Percentiles rank a stretch among this genome's conserved stretches.
phyloP scores from a whole-genome alignment of 2,888 invertebrate species.

The Myathropa florea region DNA sequence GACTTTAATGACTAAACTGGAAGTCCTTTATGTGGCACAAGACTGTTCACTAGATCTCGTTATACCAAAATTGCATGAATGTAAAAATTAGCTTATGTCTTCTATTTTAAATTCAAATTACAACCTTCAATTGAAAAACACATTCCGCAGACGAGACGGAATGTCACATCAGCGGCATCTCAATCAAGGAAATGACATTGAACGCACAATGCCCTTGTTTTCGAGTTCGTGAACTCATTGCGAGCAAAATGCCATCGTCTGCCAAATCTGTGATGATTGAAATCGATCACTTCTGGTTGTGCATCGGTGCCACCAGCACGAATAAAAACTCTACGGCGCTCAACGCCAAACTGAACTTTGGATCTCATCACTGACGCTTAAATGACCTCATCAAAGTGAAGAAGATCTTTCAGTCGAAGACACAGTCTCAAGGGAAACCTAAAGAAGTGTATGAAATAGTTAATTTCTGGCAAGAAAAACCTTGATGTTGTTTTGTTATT shows the following conservation, averaged over 20 bases:
- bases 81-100: not conserved
- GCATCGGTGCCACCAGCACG: not conserved
- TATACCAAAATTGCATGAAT: not conserved
- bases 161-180: not conserved
- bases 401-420: not conserved
- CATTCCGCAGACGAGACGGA: not conserved
- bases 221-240: not conserved
- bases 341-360: no score
- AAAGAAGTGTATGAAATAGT: not conserved
- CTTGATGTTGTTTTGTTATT: not conserved
- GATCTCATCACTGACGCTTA: not conserved
- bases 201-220: not conserved
- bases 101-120: not conserved
- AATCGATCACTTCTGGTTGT: not conserved
- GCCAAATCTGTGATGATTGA: not conserved
- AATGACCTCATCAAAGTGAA: not conserved
- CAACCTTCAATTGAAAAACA: not conserved
- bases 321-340: no score
- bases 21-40: not conserved
- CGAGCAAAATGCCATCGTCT: not conserved
- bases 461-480: not conserved
- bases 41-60: not conserved
- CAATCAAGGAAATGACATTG: not conserved
- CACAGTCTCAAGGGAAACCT: not conserved
- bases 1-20: not conserved